Percentiles rank a stretch among this genome's conserved stretches.
Conservation (phyloP, 2,113 vertebrate species). For the Corapipo altera region DNA sequence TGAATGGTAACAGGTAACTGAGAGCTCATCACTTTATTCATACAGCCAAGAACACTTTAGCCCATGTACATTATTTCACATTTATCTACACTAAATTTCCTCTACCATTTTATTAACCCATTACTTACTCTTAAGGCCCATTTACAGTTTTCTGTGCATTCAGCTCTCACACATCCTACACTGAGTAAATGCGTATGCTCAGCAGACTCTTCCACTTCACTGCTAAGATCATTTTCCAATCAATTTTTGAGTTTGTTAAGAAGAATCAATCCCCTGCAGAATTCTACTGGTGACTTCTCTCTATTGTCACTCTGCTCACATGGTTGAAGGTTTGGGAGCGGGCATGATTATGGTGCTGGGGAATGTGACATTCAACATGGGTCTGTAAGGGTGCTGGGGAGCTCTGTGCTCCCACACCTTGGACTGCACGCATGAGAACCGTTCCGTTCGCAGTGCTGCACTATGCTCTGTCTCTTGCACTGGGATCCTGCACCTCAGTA, state of each 20-base stretch:
- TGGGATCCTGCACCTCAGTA: background rate
- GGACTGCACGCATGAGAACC: too few relatives aligned
- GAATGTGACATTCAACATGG: background rate
- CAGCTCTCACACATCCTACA: background rate
- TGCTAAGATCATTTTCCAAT: background rate
- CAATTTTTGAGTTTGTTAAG: background rate
- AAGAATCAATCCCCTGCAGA: background rate
- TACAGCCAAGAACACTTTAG: background rate
- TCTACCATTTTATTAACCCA: background rate
- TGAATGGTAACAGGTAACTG: background rate
- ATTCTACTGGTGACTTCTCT: background rate
- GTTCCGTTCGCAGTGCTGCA: background rate
- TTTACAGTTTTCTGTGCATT: background rate
- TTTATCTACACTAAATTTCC: background rate
- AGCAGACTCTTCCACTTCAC: background rate
- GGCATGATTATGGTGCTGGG: background rate
- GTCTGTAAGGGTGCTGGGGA: background rate
- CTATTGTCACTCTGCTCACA: background rate
- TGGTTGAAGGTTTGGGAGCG: background rate
- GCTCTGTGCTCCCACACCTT: background rate
- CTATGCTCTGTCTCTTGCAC: background rate
- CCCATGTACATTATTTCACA: background rate
- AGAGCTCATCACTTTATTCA: background rate
- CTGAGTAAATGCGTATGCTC: background rate
- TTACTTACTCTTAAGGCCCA: background rate